These are phyloP conservation scores for Chironomus striatipennis DNA, from an alignment of 1,140 invertebrate species.

Conservation along the genomic window DNA sequence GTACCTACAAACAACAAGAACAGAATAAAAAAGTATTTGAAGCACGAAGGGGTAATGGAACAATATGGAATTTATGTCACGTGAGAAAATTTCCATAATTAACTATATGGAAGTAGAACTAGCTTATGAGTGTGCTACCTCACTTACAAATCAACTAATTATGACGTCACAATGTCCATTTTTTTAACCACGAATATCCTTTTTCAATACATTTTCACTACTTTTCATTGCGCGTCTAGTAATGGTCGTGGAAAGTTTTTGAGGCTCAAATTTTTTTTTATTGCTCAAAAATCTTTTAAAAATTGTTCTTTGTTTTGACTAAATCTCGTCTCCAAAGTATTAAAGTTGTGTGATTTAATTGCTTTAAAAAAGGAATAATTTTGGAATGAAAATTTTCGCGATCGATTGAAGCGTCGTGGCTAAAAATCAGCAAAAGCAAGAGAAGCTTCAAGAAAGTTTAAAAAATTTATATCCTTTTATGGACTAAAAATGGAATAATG, in stretches of 20 bases:
- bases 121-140: background rate
- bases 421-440: too few relatives aligned
- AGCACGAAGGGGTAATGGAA: slow-evolving; percentile 15
- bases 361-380: too few relatives aligned
- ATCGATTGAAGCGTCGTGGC: background rate
- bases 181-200: slow-evolving; percentile 18
- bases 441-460: background rate
- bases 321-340: background rate
- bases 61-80: slow-evolving; percentile 15
- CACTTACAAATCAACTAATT: background rate
- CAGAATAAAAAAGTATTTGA: background rate
- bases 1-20: background rate
- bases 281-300: background rate
- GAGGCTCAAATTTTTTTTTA: background rate
- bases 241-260: slow-evolving; percentile 13
- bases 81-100: background rate
- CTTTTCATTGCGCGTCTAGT: slow-evolving; percentile 14
- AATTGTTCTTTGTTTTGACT: background rate
- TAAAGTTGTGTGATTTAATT: background rate
- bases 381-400: background rate
- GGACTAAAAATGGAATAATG: background rate
- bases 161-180: slow-evolving; percentile 18
- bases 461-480: background rate
- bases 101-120: background rate
- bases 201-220: background rate